phyloP scores from a whole-genome alignment of 2,113 vertebrate genomes.

The Chlamydotis undulata region DNA sequence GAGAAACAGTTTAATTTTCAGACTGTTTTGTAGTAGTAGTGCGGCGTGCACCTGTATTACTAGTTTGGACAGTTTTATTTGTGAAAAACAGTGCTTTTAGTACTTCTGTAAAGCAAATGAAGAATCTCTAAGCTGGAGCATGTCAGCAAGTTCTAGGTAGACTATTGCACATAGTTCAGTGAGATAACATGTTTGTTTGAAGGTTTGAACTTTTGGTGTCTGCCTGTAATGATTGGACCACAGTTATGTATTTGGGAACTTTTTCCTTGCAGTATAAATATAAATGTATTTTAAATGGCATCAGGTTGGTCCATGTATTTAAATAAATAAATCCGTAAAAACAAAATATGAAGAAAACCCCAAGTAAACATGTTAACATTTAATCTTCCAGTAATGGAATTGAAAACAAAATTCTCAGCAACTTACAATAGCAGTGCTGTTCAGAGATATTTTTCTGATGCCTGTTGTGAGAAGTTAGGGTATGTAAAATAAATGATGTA shows the following conservation, averaged over 20 bases:
- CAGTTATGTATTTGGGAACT: slow-evolving; percentile 16
- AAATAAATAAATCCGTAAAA: neutral
- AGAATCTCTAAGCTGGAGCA: neutral
- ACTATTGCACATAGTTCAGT: neutral
- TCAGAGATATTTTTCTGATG: slow-evolving; percentile 86
- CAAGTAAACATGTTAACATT: slow-evolving; percentile 80
- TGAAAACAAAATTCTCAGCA: slow-evolving; percentile 75
- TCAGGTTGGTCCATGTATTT: slow-evolving; percentile 67
- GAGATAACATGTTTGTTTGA: neutral
- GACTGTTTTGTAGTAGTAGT: neutral
- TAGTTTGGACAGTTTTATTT: neutral
- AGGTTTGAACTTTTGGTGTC: slow-evolving; percentile 26
- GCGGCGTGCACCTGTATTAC: neutral
- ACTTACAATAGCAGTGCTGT: slow-evolving; percentile 74
- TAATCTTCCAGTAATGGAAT: slow-evolving; percentile 78
- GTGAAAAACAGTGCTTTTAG: neutral
- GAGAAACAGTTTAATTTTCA: neutral
- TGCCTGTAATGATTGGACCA: neutral
- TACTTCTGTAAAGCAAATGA: neutral
- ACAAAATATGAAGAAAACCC: slow-evolving; percentile 41
- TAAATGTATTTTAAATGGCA: slow-evolving; percentile 40
- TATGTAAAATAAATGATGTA: slow-evolving; percentile 99
- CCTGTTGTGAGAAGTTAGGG: slow-evolving; percentile 97
- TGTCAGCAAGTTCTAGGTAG: neutral
- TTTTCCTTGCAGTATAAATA: slow-evolving; percentile 37